Percentiles rank a stretch among this genome's conserved stretches.
These are phyloP conservation scores for Benthosema pterotum DNA, from an alignment of 2,797 vertebrate species.

Conservation along the genomic window DNA sequence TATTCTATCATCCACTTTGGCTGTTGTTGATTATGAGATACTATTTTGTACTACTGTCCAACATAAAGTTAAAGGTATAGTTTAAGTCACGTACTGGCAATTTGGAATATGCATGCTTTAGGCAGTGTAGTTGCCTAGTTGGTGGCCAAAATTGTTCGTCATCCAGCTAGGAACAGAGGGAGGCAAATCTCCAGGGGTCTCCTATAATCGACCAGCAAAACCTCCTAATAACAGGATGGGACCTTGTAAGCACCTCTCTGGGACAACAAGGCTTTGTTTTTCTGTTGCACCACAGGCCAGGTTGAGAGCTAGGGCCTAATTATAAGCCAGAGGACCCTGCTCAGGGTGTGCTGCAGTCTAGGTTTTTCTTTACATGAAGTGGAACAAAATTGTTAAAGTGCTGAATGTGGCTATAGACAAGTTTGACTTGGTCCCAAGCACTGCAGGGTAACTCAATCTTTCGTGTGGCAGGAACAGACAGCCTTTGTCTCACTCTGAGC, in stretches of 20 bases:
- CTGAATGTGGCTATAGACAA: slow-evolving; percentile 15
- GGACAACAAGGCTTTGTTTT: slow-evolving; percentile 33
- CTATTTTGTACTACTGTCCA: too few relatives aligned
- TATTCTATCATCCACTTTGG: too few relatives aligned
- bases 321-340: slow-evolving; percentile 36
- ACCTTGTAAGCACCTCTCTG: slow-evolving; percentile 2
- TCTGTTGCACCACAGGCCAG: slow-evolving; percentile 36
- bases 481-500: slow-evolving; percentile 45
- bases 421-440: slow-evolving; percentile 39
- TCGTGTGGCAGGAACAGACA: slow-evolving; percentile 38
- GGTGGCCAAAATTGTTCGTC: neutral
- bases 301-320: slow-evolving; percentile 37
- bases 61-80: too few relatives aligned
- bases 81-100: too few relatives aligned
- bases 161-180: neutral
- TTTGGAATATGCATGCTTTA: too few relatives aligned
- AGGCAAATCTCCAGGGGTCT: slow-evolving; percentile 2
- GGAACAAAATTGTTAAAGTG: slow-evolving; percentile 27
- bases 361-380: slow-evolving; percentile 41
- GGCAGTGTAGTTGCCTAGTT: too few relatives aligned
- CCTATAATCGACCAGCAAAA: slow-evolving; percentile 7
- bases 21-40: too few relatives aligned
- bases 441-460: slow-evolving; percentile 8
- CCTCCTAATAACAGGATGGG: slow-evolving; percentile 28
- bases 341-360: slow-evolving; percentile 10